These are phyloP conservation scores for Daubentonia madagascariensis DNA, from an alignment of 2,113 vertebrate genomes.

Conservation along the genomic window DNA sequence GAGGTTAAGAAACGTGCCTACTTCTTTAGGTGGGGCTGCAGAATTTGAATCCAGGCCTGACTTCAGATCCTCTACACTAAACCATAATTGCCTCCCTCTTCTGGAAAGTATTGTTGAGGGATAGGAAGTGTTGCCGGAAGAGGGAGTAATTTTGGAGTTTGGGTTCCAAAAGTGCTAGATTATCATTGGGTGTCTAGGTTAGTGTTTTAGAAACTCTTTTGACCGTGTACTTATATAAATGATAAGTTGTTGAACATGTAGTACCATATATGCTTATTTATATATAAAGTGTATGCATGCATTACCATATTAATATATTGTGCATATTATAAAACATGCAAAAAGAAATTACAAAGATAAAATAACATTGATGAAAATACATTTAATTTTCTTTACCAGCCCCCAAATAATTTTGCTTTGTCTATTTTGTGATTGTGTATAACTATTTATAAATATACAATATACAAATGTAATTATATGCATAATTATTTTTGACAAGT, in stretches of 20 bases:
- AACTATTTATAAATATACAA: background rate
- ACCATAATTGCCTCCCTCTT: background rate
- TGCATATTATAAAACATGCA: background rate
- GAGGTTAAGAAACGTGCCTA: background rate
- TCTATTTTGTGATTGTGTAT: background rate
- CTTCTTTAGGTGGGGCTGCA: too few relatives aligned
- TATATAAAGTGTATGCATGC: background rate
- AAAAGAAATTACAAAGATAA: background rate
- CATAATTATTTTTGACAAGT: background rate
- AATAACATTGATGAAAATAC: background rate
- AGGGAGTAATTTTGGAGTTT: background rate
- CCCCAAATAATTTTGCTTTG: slow-evolving; percentile 8
- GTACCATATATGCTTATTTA: background rate
- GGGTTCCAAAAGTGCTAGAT: background rate
- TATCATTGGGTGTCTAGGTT: background rate
- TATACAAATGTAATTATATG: background rate
- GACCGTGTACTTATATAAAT: background rate
- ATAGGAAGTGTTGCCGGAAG: background rate
- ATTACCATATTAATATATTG: background rate
- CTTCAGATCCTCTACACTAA: background rate
- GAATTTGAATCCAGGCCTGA: background rate
- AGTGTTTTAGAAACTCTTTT: background rate
- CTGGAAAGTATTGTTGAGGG: background rate
- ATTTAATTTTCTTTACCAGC: background rate
- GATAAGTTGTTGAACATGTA: background rate